A percentile compares a stretch with the other conserved stretches of the same genome.
These are phyloP conservation scores for Misgurnus mizolepis DNA, from an alignment of 2,113 vertebrate species.

Conservation along the genomic window DNA sequence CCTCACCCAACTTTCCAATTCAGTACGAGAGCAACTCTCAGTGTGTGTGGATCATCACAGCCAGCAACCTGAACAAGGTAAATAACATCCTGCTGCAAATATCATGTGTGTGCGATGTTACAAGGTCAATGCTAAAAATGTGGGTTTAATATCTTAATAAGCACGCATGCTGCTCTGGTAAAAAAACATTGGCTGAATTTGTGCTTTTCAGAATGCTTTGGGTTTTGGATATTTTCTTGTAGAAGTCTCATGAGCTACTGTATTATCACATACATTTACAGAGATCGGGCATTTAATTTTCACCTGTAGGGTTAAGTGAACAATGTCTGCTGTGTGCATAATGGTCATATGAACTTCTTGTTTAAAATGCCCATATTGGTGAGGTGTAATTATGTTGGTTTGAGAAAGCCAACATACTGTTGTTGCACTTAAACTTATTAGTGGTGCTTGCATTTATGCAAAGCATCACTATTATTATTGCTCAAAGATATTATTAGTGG, in stretches of 20 bases:
- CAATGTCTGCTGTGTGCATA: no score
- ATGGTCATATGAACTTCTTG: no score
- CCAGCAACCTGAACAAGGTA: conserved; percentile 81
- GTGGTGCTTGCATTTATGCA: no score
- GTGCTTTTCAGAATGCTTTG: neutral
- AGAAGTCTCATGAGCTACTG: neutral
- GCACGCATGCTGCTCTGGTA: neutral
- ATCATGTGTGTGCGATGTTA: neutral
- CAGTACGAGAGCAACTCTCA: conserved; percentile 82
- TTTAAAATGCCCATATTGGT: no score
- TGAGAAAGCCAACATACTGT: no score
- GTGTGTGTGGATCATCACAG: conserved; percentile 82
- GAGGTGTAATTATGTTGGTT: no score
- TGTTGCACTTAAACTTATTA: no score
- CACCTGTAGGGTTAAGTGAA: no score
- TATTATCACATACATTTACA: no score
- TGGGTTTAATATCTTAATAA: neutral
- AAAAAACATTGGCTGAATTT: neutral
- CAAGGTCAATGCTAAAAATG: neutral
- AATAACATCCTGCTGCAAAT: neutral
- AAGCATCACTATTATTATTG: no score
- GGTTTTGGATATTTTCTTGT: neutral
- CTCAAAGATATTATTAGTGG: no score
- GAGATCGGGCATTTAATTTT: no score
- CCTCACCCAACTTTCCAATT: conserved; percentile 80